Conservation (phyloP, 2,888 invertebrate genomes). For the Apodemia mormo region DNA sequence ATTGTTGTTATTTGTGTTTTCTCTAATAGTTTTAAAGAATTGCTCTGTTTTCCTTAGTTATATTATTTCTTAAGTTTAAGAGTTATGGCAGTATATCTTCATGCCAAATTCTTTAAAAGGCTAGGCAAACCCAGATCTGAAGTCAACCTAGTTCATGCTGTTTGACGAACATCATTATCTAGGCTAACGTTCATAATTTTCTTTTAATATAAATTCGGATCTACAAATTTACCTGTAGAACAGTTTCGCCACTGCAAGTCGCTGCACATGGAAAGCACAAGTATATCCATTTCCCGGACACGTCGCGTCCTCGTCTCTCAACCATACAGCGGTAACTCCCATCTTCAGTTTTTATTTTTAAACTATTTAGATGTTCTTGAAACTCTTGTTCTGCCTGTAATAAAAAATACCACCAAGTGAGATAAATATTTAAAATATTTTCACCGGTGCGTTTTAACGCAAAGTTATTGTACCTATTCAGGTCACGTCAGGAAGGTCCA, state of each 20-base stretch:
- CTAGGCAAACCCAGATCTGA: no score
- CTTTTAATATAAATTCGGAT: no score
- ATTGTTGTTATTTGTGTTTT: no score
- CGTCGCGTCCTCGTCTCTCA: constrained; percentile 67
- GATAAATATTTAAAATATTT: neutral
- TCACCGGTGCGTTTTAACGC: neutral
- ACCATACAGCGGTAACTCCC: constrained; percentile 68
- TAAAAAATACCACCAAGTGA: constrained; percentile 21
- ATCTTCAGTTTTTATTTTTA: constrained; percentile 73
- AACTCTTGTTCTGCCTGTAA: constrained; percentile 73
- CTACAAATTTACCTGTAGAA: constrained; percentile 58
- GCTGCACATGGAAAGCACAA: constrained; percentile 79
- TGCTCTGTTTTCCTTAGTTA: no score
- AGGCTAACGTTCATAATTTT: no score
- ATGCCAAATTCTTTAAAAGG: no score
- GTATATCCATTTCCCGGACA: constrained; percentile 71
- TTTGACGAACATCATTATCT: no score
- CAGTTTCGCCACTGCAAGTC: constrained; percentile 67
- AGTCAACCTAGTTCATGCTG: no score
- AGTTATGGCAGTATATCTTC: no score
- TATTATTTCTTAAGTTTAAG: no score
- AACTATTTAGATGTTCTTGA: constrained; percentile 65
- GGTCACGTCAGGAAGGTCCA: constrained; percentile 16
- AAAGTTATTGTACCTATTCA: neutral
- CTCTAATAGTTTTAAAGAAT: no score